Percentiles rank a stretch among this genome's conserved stretches.
Evolutionary conservation across 2,888 invertebrate genomes (phyloP).

Genomic region (Drosophila prolongata): DNA sequence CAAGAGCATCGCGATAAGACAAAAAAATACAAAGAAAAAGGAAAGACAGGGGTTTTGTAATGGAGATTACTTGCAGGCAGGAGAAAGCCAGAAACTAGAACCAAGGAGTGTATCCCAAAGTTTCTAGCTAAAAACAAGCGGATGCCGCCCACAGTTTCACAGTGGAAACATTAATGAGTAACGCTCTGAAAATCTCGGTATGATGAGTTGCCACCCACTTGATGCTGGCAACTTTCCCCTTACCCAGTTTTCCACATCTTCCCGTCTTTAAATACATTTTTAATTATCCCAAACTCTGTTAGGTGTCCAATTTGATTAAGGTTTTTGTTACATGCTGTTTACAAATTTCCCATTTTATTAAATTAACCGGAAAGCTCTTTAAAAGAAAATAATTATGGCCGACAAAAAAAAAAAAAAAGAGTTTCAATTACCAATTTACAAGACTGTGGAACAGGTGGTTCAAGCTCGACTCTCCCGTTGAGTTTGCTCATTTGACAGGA

Average conservation of each 20-base stretch:
- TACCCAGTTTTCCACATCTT: neutral
- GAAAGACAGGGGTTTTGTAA: constrained; percentile 13
- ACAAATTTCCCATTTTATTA: constrained; percentile 14
- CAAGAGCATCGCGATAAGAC: constrained; percentile 81
- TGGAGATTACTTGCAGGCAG: neutral
- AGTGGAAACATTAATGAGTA: constrained; percentile 14
- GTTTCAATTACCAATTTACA: constrained; percentile 59
- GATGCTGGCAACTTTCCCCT: constrained; percentile 25
- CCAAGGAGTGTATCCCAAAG: constrained; percentile 12
- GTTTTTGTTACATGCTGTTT: constrained; percentile 4
- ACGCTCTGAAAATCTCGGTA: neutral
- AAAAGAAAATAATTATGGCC: constrained; percentile 40
- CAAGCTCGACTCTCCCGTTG: constrained; percentile 1
- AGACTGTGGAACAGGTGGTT: constrained; percentile 26
- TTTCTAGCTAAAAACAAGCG: constrained; percentile 5
- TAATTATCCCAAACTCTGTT: constrained; percentile 40
- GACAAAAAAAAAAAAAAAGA: constrained; percentile 46
- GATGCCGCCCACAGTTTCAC: constrained; percentile 24
- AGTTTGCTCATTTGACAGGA: constrained; percentile 55
- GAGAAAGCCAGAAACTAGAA: constrained; percentile 34
- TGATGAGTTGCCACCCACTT: constrained; percentile 30
- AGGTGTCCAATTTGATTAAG: constrained; percentile 21
- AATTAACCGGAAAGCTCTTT: constrained; percentile 14
- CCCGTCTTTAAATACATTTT: constrained; percentile 22
- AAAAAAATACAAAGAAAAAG: constrained; percentile 21